Base-by-base conservation (phyloP, 1,140 invertebrate species). In the Drosophila nannoptera region DNA sequence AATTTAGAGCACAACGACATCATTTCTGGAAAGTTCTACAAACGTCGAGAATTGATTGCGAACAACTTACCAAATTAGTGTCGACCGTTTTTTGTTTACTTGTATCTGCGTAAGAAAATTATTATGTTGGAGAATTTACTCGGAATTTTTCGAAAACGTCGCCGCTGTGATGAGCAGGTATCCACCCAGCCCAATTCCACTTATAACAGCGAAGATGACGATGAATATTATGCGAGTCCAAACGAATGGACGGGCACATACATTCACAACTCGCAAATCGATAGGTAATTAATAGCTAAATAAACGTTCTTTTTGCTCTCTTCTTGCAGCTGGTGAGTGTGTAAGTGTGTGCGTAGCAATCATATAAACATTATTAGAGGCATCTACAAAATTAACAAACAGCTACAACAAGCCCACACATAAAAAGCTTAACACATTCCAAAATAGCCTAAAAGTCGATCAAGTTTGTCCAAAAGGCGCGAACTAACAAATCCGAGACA, bases 231-330 rank as follows among this genome's bases (percentile, higher is more conserved):
- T 56, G 60, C 67, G 48, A 36, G 32, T 40, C 29, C 56, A 61
- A 53, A 32, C 49, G 69, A 72, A 48, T 82, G 78, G 78, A 40
- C 58, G 46, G 68, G 65, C 31, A 48, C 66, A 38, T 62, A 69
- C 65, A 46, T 53, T 40, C 69, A 69, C 65, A 73, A 50, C 46
- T 46, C 64, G 58, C 74, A 68, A 59, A 52, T 56, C 63, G 75
- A 86, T 86, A 86, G 82, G 82, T 86, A 86, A 86, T 87, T 86
- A 75, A 80, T 76, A 73, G 50, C 66, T 69, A 35, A 58, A 64
- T 72, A 63, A 78, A 74, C 52, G 64, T 58, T 70, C 46, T 73
- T 38, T 67, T 67, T 43, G 78, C 45, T 69, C 49, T 66, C 64
- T 86, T 77, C 50, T 83, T 83, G 53, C 81, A 84, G 81, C 70